Conservation (phyloP, 2,113 vertebrate genomes). For the Melierax canorus region DNA sequence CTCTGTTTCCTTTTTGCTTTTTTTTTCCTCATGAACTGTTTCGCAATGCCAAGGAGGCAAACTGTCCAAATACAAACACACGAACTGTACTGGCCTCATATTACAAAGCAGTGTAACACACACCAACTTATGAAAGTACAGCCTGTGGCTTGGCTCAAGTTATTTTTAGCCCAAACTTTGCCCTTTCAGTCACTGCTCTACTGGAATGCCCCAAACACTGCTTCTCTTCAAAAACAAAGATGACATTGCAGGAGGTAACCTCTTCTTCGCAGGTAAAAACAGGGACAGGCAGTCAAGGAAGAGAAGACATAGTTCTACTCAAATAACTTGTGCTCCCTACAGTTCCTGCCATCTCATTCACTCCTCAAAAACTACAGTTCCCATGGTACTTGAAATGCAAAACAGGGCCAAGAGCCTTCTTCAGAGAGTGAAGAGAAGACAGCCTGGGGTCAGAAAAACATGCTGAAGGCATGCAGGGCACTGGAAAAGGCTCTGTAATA, state of each 20-base stretch:
- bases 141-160: background rate
- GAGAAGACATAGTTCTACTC: background rate
- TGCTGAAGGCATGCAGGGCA: background rate
- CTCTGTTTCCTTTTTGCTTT: background rate
- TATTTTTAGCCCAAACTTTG: slow-evolving; percentile 45
- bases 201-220: background rate
- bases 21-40: background rate
- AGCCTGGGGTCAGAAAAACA: background rate
- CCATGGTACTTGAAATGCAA: background rate
- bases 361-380: background rate
- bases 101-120: slow-evolving; percentile 26
- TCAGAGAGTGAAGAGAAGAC: background rate
- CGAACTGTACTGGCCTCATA: fast-evolving
- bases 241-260: background rate
- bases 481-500: background rate
- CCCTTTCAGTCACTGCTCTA: background rate
- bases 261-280: background rate
- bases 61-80: background rate
- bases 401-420: background rate
- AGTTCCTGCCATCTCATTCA: background rate
- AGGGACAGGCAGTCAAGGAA: background rate
- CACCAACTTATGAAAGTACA: background rate
- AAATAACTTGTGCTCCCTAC: background rate
- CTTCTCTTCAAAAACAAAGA: background rate
- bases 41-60: background rate